Base-by-base conservation (phyloP, 2,113 vertebrate species). In the Alligator sinensis region DNA sequence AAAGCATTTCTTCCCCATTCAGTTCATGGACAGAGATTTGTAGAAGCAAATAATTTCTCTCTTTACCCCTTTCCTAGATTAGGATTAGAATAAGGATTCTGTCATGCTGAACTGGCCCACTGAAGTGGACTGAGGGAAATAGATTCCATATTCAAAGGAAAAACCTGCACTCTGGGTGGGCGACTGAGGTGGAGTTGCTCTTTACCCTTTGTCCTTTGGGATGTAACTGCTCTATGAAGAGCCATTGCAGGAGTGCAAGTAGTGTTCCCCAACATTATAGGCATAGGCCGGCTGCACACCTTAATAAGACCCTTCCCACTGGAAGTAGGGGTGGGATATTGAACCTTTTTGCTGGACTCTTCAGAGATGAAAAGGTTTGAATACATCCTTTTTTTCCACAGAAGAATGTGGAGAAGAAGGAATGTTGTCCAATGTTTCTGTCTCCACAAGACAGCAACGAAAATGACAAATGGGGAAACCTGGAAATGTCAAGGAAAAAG, bases 401-500 rank as follows among this genome's bases (percentile, higher is more conserved):
- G 77, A 11, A 28, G 63, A 3, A 28, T 70, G 87, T 59, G 87
- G 79, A 90, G 15, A 58, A 8, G 79, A 93, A 30, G 27, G 84
- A 93, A 91, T 5, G 4, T 34, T 55, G 58, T 70, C 91, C 96
- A 83, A 94, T 47, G 60, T 54, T 83, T 77, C 80, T 76, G 11
- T 87, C 94, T 92, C 87, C 75, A 58, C 18, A 76, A 75, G 27
- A 80, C 62, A 77, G 28, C 28, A 27, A 64, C 59, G 4, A 9
- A 6, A 60, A 86, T 34, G 80, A 85, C 68, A 92, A 93, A 85
- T 30, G 28, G 38, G 90, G 74, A 88, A 90, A 94, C 34, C 74
- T 94, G 80, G 61, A 92, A 93, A 79, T 12, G 66, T 94, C 95
- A 82, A 96, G 93, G 95, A 74, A 70, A 94, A 21, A 47, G 47